Base-by-base conservation (phyloP, 2,888 invertebrate genomes). In the Bunonema sp. region DNA sequence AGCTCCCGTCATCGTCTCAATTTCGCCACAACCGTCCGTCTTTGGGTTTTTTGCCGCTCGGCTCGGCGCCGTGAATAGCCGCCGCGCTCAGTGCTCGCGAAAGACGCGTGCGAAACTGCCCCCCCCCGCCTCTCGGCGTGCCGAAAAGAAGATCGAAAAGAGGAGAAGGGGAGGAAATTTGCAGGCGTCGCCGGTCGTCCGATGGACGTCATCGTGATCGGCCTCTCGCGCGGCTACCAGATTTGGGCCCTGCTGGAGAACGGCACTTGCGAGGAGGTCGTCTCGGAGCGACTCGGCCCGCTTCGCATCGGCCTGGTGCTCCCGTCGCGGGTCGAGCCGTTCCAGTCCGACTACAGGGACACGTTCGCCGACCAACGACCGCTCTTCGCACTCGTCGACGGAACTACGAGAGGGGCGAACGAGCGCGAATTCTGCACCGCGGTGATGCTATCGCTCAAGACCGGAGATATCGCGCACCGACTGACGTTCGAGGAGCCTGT, bases 261-360 rank as follows among this genome's bases (percentile, higher is more conserved):
- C 57, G 89, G 91, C 19, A 89, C 91, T 69, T 91, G 89, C 2
- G 81, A 82, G 46, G 91, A 91, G 72, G 82, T 91, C 21, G 72
- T 93, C 45, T 88, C 89, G 2, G 85, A 88, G 80, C 77, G 87
- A 38, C 87, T 89, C 71, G 87, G 88, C 39, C 79, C 81, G 49
- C 84, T 89, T 36, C 77, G 80, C 45, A 77, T 80, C 41, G 76
- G 89, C 51, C 79, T 82, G 70, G 76, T 60, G 2, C 46, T 63
- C 7, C 55, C 58, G 8, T 39, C 40, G 20, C 40, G 28, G 19
- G 34, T 41, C 8, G 34, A 36, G 24, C 39, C 32, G 12, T 24
- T 40, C 8, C 24, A 36, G 21, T 38, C 34, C 12, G 29, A 32
- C 15, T 46, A 52, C 28, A 30, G 36, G 34, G 45, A 46, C 18